Percentiles rank a stretch among this genome's conserved stretches.
phyloP scores from a whole-genome alignment of 2,888 invertebrate species.

The Spatulosminthurus flaviceps region DNA sequence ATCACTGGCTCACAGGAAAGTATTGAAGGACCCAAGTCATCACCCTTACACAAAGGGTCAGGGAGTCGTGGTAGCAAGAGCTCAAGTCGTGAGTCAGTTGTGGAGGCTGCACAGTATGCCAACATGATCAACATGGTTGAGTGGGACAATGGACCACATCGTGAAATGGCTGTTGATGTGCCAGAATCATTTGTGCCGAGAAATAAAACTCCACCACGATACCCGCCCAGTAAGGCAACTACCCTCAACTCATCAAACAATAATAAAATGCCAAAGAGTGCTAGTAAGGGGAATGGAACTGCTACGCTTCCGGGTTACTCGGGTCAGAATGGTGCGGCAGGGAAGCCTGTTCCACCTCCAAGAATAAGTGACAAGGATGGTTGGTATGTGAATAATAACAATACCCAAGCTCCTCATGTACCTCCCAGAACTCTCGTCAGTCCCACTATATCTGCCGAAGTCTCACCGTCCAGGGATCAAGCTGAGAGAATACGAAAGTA shows the following conservation, averaged over 20 bases:
- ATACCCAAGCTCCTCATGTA: slow-evolving; percentile 70
- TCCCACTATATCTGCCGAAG: slow-evolving; percentile 59
- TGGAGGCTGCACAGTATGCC: slow-evolving; percentile 68
- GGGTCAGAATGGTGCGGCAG: slow-evolving; percentile 64
- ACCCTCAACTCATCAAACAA: slow-evolving; percentile 55
- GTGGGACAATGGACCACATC: slow-evolving; percentile 72
- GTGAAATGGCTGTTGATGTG: slow-evolving; percentile 99
- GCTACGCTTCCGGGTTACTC: slow-evolving; percentile 62
- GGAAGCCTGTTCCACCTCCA: slow-evolving; percentile 71
- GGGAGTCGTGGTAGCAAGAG: slow-evolving; percentile 72
- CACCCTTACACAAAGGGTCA: slow-evolving; percentile 74
- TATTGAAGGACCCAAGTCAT: slow-evolving; percentile 74
- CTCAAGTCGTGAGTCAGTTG: slow-evolving; percentile 63
- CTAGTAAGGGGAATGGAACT: slow-evolving; percentile 66
- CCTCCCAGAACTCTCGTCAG: slow-evolving; percentile 64
- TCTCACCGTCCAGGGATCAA: slow-evolving; percentile 80
- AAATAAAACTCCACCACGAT: slow-evolving; percentile 90
- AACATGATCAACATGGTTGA: slow-evolving; percentile 72
- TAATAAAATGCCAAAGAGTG: slow-evolving; percentile 54
- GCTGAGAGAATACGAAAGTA: slow-evolving; percentile 91
- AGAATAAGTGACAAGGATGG: slow-evolving; percentile 76
- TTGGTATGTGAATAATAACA: slow-evolving; percentile 70
- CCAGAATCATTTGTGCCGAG: slow-evolving; percentile 92
- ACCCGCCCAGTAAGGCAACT: slow-evolving; percentile 72
- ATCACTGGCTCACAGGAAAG: slow-evolving; percentile 58